Percentiles rank a stretch among this genome's conserved stretches.
Conservation (phyloP, 2,797 vertebrate species). For the Enteromius afrohamiltoni region DNA sequence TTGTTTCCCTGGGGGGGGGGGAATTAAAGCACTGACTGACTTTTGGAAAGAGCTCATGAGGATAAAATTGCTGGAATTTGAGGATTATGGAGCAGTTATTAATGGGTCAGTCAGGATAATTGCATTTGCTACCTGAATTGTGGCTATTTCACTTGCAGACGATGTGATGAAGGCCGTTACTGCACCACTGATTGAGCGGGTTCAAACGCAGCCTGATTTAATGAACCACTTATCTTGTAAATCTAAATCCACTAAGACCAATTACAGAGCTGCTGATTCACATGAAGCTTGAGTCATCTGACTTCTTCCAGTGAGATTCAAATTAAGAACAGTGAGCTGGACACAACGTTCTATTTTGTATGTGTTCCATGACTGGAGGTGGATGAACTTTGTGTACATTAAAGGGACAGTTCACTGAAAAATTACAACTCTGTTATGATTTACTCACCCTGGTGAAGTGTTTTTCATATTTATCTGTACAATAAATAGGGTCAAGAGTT, state of each 20-base stretch:
- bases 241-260: constrained; percentile 57
- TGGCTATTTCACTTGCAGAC: constrained; percentile 39
- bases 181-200: constrained; percentile 38
- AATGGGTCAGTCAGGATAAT: constrained; percentile 48
- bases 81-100: constrained; percentile 39
- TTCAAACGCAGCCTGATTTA: constrained; percentile 54
- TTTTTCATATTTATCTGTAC: neutral
- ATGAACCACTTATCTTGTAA: constrained; percentile 50
- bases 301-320: constrained; percentile 24
- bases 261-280: constrained; percentile 50
- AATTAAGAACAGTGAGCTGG: neutral
- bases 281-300: constrained; percentile 28
- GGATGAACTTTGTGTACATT: neutral
- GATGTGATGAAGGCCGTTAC: constrained; percentile 50
- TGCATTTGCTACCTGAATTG: constrained; percentile 43
- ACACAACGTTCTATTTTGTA: neutral
- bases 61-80: constrained; percentile 41
- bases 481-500: neutral
- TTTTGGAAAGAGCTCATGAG: constrained; percentile 33
- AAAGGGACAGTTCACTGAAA: neutral
- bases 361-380: neutral
- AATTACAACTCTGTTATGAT: neutral
- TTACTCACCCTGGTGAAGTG: neutral
- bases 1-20: constrained; percentile 7
- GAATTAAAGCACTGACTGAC: constrained; percentile 24